Percentiles rank a stretch among this genome's conserved stretches.
phyloP scores from a whole-genome alignment of 2,797 vertebrate species.

The Sebastes dallii region DNA sequence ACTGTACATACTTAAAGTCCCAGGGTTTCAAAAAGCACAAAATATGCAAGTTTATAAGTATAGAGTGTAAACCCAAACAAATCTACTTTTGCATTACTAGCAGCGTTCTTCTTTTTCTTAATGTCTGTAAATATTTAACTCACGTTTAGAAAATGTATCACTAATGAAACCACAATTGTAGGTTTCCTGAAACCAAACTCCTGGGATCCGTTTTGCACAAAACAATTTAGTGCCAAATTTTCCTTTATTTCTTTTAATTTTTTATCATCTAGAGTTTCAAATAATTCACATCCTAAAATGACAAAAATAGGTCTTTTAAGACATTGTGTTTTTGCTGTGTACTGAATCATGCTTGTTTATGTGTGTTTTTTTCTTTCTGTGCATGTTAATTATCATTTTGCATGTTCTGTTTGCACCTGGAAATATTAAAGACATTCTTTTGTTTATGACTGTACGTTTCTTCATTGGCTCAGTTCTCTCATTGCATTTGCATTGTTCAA shows the following conservation, averaged over 20 bases:
- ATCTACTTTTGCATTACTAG: background rate
- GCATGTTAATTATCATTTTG: constrained; percentile 47
- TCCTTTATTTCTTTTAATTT: background rate
- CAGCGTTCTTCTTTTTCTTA: background rate
- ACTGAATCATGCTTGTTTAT: background rate
- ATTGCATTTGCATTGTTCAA: background rate
- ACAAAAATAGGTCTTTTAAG: background rate
- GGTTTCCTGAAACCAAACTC: background rate
- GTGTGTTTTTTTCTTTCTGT: background rate
- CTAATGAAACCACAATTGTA: background rate
- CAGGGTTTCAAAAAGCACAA: background rate
- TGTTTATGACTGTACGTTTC: constrained; percentile 27
- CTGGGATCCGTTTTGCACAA: background rate
- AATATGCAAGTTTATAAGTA: background rate
- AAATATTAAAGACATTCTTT: constrained; percentile 54
- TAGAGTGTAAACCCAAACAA: background rate
- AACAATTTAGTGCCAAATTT: background rate
- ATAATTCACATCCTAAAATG: background rate
- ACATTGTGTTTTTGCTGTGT: constrained; percentile 8
- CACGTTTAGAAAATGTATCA: background rate
- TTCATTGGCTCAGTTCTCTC: constrained; percentile 26
- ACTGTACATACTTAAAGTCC: background rate
- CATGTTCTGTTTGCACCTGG: constrained; percentile 49
- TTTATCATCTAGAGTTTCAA: background rate
- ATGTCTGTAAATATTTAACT: background rate